phyloP scores from a whole-genome alignment of 2,797 vertebrate species.

The Streptopelia turtur region DNA sequence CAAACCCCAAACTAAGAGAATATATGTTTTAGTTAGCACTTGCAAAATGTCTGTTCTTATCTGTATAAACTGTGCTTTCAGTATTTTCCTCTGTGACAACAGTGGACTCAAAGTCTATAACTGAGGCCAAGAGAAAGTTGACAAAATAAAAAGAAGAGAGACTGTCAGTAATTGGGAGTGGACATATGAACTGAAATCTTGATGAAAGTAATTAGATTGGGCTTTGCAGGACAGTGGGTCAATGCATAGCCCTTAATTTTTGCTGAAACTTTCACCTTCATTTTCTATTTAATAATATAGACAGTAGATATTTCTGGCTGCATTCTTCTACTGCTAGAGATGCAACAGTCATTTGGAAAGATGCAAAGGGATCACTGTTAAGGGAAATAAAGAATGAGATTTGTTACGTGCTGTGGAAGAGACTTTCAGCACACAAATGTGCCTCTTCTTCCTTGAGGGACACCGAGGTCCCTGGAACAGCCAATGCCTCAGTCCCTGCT shows the following conservation, averaged over 20 bases:
- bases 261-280: not conserved
- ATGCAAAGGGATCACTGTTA: not conserved
- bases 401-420: not conserved
- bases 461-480: not conserved
- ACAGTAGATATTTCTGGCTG: not conserved
- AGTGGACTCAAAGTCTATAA: not conserved
- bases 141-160: not conserved
- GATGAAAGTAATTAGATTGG: not conserved
- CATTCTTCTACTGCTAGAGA: not conserved
- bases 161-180: not conserved
- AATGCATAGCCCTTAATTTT: not conserved
- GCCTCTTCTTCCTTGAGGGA: not conserved
- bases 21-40: not conserved
- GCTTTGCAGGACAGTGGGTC: not conserved
- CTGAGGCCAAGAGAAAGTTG: not conserved
- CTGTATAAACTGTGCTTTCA: not conserved
- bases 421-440: fast-evolving
- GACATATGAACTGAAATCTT: fast-evolving
- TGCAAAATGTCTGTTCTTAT: not conserved
- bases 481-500: fast-evolving
- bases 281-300: not conserved
- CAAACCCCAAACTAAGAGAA: not conserved
- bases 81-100: fast-evolving
- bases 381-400: not conserved
- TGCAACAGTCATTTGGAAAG: not conserved